A percentile compares a stretch with the other conserved stretches of the same genome.
phyloP scores from a whole-genome alignment of 2,888 invertebrate species.

The Corbicula japonica region DNA sequence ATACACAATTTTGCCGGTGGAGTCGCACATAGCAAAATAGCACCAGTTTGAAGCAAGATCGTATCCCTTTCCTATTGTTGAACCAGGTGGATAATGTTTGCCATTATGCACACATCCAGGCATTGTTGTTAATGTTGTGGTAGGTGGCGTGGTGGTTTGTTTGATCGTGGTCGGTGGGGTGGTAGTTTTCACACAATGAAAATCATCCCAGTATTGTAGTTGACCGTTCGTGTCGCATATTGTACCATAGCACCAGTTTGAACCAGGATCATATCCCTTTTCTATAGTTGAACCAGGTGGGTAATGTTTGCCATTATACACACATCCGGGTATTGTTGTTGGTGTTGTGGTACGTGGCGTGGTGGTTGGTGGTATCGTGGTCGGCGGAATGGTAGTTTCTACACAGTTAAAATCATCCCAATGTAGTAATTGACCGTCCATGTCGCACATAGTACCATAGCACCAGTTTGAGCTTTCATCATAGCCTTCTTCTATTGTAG shows the following conservation, averaged over 20 bases:
- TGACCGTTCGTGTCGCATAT: not conserved
- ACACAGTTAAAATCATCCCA: constrained; percentile 19
- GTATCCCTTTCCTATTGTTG: constrained; percentile 25
- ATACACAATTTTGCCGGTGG: constrained; percentile 10
- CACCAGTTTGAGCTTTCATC: constrained; percentile 13
- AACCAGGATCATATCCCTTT: constrained; percentile 13
- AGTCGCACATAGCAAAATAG: constrained; percentile 25
- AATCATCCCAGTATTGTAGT: constrained; percentile 9
- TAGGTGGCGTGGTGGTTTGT: constrained; percentile 6
- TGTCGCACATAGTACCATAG: constrained; percentile 5
- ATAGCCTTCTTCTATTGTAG: constrained; percentile 7
- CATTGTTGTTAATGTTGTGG: constrained; percentile 9
- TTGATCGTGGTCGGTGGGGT: constrained; percentile 9
- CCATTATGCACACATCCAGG: constrained; percentile 22
- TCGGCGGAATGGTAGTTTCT: not conserved
- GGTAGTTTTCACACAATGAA: constrained; percentile 10
- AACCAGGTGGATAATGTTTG: constrained; percentile 15
- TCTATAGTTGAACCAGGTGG: constrained; percentile 11
- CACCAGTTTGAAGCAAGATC: constrained; percentile 37
- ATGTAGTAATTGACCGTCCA: not conserved
- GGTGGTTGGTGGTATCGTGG: constrained; percentile 7
- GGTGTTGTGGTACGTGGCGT: constrained; percentile 10
- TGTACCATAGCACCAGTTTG: constrained; percentile 12
- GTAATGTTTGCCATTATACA: not conserved
- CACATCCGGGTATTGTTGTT: no score